A percentile compares a stretch with the other conserved stretches of the same genome.
Conservation (phyloP, 2,797 vertebrate genomes). For the Lepidocolaptes lacrymiger region DNA sequence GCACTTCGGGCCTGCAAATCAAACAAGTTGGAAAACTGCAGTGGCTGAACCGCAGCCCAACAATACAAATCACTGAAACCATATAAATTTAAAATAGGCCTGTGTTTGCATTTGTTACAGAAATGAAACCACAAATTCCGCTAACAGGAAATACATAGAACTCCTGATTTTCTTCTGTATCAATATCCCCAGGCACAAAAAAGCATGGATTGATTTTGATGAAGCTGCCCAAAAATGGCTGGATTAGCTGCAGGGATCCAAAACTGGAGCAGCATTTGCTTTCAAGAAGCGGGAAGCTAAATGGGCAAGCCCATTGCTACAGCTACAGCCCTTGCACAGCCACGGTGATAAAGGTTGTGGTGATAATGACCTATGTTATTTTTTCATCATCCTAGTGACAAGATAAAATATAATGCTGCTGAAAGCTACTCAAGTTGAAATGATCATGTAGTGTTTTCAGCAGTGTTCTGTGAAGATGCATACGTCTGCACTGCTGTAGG, state of each 20-base stretch:
- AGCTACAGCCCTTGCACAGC: neutral
- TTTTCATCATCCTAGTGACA: neutral
- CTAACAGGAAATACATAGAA: neutral
- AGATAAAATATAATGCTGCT: neutral
- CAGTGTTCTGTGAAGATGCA: neutral
- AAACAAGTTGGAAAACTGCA: neutral
- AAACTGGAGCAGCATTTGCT: neutral
- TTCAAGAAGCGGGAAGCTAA: neutral
- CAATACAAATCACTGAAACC: neutral
- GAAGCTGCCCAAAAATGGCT: neutral
- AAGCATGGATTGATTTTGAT: fast-evolving
- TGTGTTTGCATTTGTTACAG: neutral
- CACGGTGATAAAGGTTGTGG: neutral
- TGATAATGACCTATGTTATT: neutral
- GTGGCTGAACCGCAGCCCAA: neutral
- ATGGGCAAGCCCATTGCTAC: neutral
- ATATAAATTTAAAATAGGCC: neutral
- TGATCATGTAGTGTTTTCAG: neutral
- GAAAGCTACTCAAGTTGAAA: neutral
- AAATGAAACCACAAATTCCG: neutral
- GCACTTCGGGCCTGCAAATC: neutral
- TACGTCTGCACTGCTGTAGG: neutral
- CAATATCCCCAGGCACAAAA: neutral
- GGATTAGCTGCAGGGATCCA: neutral
- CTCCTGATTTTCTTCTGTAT: neutral